Base-by-base conservation (phyloP, 2,113 vertebrate genomes). In the Elachura formosa region DNA sequence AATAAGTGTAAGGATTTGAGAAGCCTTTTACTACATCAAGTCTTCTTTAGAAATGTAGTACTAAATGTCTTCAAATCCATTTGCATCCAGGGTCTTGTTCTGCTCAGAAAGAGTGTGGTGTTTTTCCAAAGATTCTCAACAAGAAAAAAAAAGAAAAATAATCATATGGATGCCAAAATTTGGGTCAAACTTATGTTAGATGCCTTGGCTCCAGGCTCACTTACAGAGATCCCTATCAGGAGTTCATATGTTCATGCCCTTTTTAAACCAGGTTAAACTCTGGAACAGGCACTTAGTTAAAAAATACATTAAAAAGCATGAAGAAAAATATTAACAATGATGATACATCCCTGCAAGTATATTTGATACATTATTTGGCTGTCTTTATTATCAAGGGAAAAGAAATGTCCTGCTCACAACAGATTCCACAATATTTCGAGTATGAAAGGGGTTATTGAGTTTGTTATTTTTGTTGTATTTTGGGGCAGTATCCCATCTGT, bases 401-500 rank as follows among this genome's bases (percentile, higher is more conserved):
- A 80, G 17, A 95, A 96, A 93, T 36, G n/a, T 46, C 84, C 61
- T 68, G 52, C 66, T 96, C 34, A 61, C 71, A 33, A 63, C 49
- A 67, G 51, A 96, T 67, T 76, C 83, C 85, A 94, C 79, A 92
- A 66, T 77, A 77, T 91, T 94, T 92, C 69, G 73, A 80, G 41
- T 54, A 87, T 1, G 2, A 83, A 79, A 54, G 28, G 31, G 64
- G 28, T 56, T 94, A 78, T 33, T 89, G 40, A 62, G 52, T 81
- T 84, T 74, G 43, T 18, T 69, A 76, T 89, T 61, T 4, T 80
- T 71, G 84, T 79, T 55, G 33, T 40, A 64, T 51, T 79, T 74
- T 83, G 49, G 89, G 67, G 76, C 56, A 92, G 54, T 71, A 86
- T 92, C 59, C 51, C 90, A 38, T 40, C 71, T 80, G 55, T 48